Percentiles rank a stretch among this genome's conserved stretches.
Conservation (phyloP, 2,797 vertebrate genomes). For the Nyctibius grandis region DNA sequence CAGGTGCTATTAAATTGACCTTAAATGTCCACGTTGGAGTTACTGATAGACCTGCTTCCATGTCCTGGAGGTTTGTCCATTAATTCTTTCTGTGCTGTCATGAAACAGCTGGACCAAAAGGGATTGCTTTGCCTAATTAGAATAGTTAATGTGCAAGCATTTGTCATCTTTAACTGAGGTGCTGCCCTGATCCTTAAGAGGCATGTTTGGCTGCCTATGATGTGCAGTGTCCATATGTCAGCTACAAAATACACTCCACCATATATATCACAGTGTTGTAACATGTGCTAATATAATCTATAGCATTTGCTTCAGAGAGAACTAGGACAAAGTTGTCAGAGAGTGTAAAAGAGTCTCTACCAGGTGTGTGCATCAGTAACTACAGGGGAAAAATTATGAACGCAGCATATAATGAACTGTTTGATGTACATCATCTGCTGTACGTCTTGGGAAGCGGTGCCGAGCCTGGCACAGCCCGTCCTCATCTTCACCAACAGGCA, state of each 20-base stretch:
- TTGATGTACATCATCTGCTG: not conserved
- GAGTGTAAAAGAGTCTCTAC: not conserved
- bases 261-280: too few species aligned
- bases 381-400: not conserved
- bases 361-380: too few species aligned
- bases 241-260: not conserved
- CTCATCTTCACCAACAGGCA: not conserved
- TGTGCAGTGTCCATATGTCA: too few species aligned
- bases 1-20: too few species aligned
- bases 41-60: not conserved
- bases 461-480: not conserved
- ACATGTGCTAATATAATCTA: too few species aligned
- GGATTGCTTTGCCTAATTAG: not conserved
- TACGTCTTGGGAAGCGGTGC: fast-evolving
- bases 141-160: too few species aligned
- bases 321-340: not conserved
- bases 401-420: fast-evolving
- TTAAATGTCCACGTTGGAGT: fast-evolving
- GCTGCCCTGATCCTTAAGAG: not conserved
- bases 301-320: not conserved
- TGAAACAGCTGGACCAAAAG: not conserved
- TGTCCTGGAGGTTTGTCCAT: not conserved
- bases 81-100: not conserved
- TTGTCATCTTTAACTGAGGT: not conserved
- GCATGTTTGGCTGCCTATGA: not conserved